Evolutionary conservation across 2,797 vertebrate genomes (phyloP), one percentile per base, ranked within the genome.

Genomic region (Neoniphon sammara): DNA sequence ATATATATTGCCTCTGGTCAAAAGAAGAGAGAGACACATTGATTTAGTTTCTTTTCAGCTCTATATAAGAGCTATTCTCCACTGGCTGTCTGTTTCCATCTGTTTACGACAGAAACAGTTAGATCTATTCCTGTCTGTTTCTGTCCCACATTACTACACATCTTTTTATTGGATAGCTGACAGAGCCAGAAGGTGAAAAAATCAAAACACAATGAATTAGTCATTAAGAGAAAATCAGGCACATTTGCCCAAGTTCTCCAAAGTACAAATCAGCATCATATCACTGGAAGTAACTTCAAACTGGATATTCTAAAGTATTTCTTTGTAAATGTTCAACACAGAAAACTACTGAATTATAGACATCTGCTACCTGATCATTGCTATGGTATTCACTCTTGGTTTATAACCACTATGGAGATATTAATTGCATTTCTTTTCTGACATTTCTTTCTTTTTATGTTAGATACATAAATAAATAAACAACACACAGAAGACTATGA

Each of bases 271-370:
- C 53, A 2, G 4, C 7, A 23, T 36, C 12, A 4, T 2, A 17
- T 14, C 12, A 34, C 3, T 39, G 30, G 15, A 58, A 73, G 46
- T 5, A 69, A 57, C 53, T 39, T 49, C 60, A 63, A 52, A 66
- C 59, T n/a, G 25, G 20, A 52, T 60, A 27, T 49, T 64, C 2
- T 67, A 5, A 31, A 1, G 27, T 21, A 15, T 2, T 15, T 56
- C 18, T 47, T 72, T 34, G 57, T 7, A 64, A 15, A 62, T 53
- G 58, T 27, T 61, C 23, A 52, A 55, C 7, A 31, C 31, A 46
- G 17, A 61, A 27, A 64, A 61, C 31, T 34, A 1, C 31, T 62
- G 46, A 70, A 66, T 8, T 18, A 30, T 14, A 54, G 21, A 49
- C 34, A 2, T 47, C 23, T 18, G 17, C 47, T 20, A 11, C 30